Evolutionary conservation across 2,113 vertebrate species (phyloP).

Genomic region (Mesitornis unicolor): DNA sequence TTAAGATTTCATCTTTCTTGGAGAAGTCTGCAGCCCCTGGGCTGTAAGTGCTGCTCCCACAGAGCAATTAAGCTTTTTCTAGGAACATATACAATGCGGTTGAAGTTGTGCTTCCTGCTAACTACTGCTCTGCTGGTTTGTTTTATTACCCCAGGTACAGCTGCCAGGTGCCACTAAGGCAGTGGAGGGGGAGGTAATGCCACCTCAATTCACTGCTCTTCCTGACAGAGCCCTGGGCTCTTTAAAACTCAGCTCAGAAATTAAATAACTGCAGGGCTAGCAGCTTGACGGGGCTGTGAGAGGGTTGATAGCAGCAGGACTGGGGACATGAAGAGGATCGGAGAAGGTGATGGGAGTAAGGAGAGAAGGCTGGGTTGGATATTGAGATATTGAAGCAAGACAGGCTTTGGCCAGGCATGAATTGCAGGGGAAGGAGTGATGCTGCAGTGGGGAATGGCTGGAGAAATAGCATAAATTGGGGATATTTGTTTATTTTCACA

Average conservation of each 20-base stretch:
- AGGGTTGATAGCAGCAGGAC: not conserved
- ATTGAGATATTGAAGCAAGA: not conserved
- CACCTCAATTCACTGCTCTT: not conserved
- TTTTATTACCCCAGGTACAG: not conserved
- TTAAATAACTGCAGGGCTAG: not conserved
- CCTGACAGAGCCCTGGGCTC: not conserved
- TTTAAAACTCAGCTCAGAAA: not conserved
- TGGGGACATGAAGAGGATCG: not conserved
- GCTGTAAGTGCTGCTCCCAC: not conserved
- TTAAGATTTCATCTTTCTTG: not conserved
- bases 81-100: not conserved
- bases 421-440: not conserved
- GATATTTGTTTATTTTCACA: not conserved
- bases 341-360: not conserved
- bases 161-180: not conserved
- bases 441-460: not conserved
- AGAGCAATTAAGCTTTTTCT: not conserved
- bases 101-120: not conserved
- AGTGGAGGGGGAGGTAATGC: not conserved
- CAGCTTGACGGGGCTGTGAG: not conserved
- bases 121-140: rapidly evolving
- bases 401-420: not conserved
- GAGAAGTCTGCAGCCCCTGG: not conserved
- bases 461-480: not conserved
- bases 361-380: not conserved